Base-by-base conservation (phyloP, 2,113 vertebrate species). In the Rhegmatorhina hoffmannsi region DNA sequence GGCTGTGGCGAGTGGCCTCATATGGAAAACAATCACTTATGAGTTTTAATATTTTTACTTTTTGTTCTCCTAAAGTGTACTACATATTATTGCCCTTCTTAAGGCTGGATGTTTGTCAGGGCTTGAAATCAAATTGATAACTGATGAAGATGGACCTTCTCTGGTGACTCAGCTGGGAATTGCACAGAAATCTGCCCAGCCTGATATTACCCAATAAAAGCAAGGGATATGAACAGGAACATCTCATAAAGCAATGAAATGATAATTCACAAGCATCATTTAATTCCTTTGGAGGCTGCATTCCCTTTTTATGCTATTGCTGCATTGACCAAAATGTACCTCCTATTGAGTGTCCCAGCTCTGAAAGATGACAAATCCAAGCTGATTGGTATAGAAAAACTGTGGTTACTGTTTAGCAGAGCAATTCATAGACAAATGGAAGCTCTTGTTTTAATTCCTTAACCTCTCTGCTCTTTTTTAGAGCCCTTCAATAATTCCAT, bases 71-170 rank as follows among this genome's bases (percentile, higher is more conserved):
- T 87, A 75, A 94, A 75, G n/a, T 70, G 17, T 73, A 47, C 94
- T 92, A 90, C 53, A 92, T 88, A 83, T 90, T 43, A 19, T 66
- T 17, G 83, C 52, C 52, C 69, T 97, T 64, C 15, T n/a, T 84
- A 60, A 80, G 43, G 44, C 81, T 96, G 81, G 38, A 25, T 91
- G 73, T 92, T 96, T 91, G 26, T 96, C 93, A 96, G 77, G 92
- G 81, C 90, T 97, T 96, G 85, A 96, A 97, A 97, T 97, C 77
- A 95, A 90, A 97, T 91, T 95, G 91, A 76, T 95, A 74, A 31
- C 40, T 66, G 87, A 59, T 86, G 76, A 84, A 85, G 76, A 69
- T 36, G 17, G 70, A 74, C 68, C 28, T 80, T 96, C 38, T 85
- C 56, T 87, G 49, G 63, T 93, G 76, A 93, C 62, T 97, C 94